phyloP scores from a whole-genome alignment of 2,113 vertebrate species.

The Pelecanus crispus region DNA sequence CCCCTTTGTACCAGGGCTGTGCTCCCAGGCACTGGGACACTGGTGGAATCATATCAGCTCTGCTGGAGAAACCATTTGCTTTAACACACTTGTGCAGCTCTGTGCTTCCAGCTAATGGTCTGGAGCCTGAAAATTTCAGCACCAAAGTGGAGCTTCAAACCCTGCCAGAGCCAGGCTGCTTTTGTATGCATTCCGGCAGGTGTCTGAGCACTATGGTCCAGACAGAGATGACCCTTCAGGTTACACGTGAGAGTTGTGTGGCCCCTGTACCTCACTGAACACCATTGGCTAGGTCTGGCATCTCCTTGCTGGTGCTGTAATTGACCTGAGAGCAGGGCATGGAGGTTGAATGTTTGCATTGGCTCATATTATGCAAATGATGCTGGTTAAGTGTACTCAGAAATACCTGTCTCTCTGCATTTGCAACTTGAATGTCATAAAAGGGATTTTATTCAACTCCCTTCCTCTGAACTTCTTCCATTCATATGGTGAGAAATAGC shows the following conservation, averaged over 20 bases:
- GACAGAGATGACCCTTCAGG: neutral
- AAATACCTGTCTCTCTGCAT: neutral
- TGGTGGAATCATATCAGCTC: neutral
- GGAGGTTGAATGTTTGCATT: neutral
- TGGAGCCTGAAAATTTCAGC: neutral
- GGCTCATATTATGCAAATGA: neutral
- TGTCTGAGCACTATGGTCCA: neutral
- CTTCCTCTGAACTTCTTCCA: neutral
- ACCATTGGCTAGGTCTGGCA: neutral
- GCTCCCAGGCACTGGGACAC: neutral
- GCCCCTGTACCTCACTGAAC: neutral
- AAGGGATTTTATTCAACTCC: neutral
- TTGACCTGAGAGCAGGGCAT: neutral
- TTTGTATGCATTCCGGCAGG: fast-evolving
- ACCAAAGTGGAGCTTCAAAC: neutral
- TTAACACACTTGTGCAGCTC: neutral
- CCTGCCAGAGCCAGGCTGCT: neutral
- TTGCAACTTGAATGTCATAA: neutral
- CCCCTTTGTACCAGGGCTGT: fast-evolving
- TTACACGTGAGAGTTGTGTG: neutral
- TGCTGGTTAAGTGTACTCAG: neutral
- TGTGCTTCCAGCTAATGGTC: neutral
- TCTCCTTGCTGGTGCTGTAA: neutral
- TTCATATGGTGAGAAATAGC: neutral
- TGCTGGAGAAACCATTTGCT: neutral